Percentiles rank a stretch among this genome's conserved stretches.
phyloP scores from a whole-genome alignment of 2,888 invertebrate species.

The Hetaerina titia region DNA sequence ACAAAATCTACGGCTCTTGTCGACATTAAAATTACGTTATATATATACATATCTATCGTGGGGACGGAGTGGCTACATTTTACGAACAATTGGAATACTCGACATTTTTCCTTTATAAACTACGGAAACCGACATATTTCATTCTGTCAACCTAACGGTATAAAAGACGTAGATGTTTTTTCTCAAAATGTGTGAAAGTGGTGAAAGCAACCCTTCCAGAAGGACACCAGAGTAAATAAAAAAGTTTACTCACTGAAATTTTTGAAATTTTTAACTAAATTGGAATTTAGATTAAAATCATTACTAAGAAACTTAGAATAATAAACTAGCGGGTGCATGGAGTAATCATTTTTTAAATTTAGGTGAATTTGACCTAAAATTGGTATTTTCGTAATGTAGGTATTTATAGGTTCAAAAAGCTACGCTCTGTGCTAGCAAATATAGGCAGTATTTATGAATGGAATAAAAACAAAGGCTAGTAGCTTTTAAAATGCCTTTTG shows the following conservation, averaged over 20 bases:
- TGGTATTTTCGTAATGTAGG: not conserved
- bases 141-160: not conserved
- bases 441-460: too few species aligned
- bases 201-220: not conserved
- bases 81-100: not conserved
- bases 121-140: not conserved
- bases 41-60: not conserved
- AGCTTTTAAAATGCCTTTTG: too few species aligned
- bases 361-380: not conserved
- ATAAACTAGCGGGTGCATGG: not conserved
- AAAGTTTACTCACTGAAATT: not conserved
- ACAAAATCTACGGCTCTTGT: not conserved
- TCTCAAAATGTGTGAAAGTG: not conserved
- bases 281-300: not conserved
- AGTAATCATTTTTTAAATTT: not conserved
- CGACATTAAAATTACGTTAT: not conserved
- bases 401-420: not conserved
- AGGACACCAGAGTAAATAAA: not conserved
- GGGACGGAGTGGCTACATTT: not conserved
- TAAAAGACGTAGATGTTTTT: not conserved
- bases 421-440: not conserved
- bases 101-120: not conserved
- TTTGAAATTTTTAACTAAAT: not conserved
- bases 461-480: too few species aligned
- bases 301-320: too few species aligned